phyloP scores from a whole-genome alignment of 2,797 vertebrate species.

The Crocidura indochinensis region DNA sequence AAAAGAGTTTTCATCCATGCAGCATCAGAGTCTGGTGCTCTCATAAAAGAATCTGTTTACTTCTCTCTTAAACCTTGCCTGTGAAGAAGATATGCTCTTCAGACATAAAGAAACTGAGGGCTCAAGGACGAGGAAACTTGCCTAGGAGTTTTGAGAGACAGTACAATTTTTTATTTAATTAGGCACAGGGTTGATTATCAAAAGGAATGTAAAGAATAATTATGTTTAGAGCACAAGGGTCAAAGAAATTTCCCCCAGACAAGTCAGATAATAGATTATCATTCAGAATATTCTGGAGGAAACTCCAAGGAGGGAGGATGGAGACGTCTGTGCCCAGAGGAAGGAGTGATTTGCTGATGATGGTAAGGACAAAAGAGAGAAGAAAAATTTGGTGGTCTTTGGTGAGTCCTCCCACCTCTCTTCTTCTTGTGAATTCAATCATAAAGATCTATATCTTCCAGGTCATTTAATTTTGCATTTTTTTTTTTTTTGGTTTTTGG shows the following conservation, averaged over 20 bases:
- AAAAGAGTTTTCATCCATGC: neutral
- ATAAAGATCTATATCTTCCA: constrained; percentile 1
- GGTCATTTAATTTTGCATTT: constrained; percentile 5
- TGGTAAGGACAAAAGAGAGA: neutral
- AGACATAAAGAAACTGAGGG: constrained; percentile 18
- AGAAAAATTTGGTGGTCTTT: neutral
- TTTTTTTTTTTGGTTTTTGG: too few species aligned
- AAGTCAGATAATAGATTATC: neutral
- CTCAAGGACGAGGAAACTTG: constrained; percentile 31
- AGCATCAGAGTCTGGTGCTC: neutral
- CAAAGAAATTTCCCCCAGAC: neutral
- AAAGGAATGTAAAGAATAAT: neutral
- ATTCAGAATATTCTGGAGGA: neutral
- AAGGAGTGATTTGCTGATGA: neutral
- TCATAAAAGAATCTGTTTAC: neutral
- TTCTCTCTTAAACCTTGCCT: neutral
- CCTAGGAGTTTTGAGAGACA: neutral
- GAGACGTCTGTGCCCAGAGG: neutral
- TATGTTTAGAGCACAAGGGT: neutral
- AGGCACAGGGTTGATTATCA: neutral
- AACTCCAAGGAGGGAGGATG: neutral
- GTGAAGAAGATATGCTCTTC: neutral
- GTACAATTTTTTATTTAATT: constrained; percentile 27
- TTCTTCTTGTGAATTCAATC: neutral
- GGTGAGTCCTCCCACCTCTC: neutral